Conservation (phyloP, 1,140 invertebrate genomes). For the Caerostris extrusa region DNA sequence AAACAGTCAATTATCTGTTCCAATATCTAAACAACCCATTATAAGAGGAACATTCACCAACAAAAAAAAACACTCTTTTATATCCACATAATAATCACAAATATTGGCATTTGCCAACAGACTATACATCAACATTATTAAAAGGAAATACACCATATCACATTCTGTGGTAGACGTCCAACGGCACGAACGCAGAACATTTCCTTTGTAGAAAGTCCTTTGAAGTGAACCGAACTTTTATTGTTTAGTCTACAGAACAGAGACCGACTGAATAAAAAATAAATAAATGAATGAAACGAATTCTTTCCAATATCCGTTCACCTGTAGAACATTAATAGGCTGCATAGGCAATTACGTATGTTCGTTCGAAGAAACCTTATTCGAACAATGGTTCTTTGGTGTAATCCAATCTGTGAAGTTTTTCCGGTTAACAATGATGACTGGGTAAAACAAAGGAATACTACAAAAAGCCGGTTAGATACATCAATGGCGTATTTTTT, state of each 20-base stretch:
- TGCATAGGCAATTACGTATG: neutral
- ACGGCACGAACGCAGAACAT: neutral
- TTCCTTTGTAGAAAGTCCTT: neutral
- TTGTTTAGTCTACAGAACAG: neutral
- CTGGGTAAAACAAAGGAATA: too few species aligned
- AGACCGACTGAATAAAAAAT: neutral
- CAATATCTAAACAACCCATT: neutral
- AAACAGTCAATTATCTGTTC: neutral
- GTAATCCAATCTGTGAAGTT: neutral
- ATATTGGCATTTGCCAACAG: neutral
- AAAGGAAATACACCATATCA: neutral
- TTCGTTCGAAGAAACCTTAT: neutral
- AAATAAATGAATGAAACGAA: neutral
- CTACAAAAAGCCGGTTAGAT: neutral
- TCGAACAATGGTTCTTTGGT: neutral
- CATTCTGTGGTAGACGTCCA: neutral
- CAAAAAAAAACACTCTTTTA: neutral
- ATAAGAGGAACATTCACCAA: neutral
- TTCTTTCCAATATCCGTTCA: neutral
- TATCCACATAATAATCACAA: neutral
- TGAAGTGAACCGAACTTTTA: neutral
- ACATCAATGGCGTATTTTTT: neutral
- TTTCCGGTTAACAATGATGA: neutral
- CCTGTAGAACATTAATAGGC: neutral
- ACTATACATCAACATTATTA: neutral